These are phyloP conservation scores for Xenentodon cancila DNA, from an alignment of 2,797 vertebrate genomes.

Conservation along the genomic window DNA sequence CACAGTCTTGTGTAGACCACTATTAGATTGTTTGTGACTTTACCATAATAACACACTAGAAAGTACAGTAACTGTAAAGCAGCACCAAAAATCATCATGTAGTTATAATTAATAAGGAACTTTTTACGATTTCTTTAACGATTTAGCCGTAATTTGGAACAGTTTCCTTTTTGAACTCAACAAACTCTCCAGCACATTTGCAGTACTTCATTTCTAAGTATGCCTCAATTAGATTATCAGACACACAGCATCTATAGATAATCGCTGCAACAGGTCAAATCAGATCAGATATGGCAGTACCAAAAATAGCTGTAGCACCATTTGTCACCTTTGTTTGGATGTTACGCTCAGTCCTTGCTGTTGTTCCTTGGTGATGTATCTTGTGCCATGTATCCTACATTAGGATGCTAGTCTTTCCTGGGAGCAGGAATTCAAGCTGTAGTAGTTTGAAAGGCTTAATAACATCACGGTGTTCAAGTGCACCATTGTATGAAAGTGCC, in stretches of 20 bases:
- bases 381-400: constrained; percentile 79
- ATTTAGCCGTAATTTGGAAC: no score
- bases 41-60: no score
- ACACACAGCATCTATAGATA: no score
- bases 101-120: no score
- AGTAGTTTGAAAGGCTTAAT: constrained; percentile 83
- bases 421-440: constrained; percentile 81
- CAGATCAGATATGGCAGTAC: neutral
- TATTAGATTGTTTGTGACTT: no score
- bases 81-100: no score
- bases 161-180: neutral
- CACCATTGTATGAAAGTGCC: constrained; percentile 88
- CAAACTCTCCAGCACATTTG: neutral
- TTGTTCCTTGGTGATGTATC: constrained; percentile 65
- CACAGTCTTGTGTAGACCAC: no score
- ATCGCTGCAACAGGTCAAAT: no score
- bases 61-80: no score
- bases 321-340: constrained; percentile 69
- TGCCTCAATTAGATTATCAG: no score
- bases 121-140: no score
- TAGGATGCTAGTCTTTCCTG: constrained; percentile 73
- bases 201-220: neutral
- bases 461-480: constrained; percentile 81
- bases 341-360: constrained; percentile 60
- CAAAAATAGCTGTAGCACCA: constrained; percentile 27